Evolutionary conservation across 2,797 vertebrate genomes (phyloP).

Genomic region (Phoeniculus purpureus): DNA sequence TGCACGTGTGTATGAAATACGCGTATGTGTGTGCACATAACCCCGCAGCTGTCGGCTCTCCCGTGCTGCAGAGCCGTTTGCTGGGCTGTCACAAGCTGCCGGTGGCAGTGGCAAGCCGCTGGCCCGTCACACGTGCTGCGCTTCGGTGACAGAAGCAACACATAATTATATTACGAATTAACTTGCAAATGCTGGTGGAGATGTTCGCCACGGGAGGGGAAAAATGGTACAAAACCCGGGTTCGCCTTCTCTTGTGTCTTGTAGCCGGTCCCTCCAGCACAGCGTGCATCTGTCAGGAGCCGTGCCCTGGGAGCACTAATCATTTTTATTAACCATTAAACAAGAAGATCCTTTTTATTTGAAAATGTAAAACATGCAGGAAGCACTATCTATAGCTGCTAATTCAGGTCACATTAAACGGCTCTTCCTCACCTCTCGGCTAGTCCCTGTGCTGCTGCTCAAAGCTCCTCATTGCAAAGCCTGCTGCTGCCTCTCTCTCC

Average conservation of each 20-base stretch:
- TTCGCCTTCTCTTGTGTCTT: conserved; percentile 34
- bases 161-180: conserved; percentile 68
- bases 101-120: fast-evolving
- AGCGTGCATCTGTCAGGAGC: conserved; percentile 50
- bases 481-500: not conserved
- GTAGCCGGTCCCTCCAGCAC: conserved; percentile 35
- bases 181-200: conserved; percentile 46
- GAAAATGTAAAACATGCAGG: conserved; percentile 55
- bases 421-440: conserved; percentile 1
- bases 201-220: not conserved
- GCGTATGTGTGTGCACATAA: too few species aligned
- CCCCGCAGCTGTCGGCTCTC: not conserved
- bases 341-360: conserved; percentile 64
- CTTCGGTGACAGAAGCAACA: conserved; percentile 40
- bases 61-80: not conserved
- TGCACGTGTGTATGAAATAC: too few species aligned
- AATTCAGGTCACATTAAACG: conserved; percentile 39
- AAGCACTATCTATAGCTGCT: not conserved
- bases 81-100: not conserved
- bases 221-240: not conserved
- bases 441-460: not conserved
- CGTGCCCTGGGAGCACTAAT: conserved; percentile 43
- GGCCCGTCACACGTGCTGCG: not conserved
- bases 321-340: conserved; percentile 73
- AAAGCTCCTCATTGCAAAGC: not conserved